Evolutionary conservation across 2,113 vertebrate species (phyloP), one percentile per base, ranked within the genome.

Genomic region (Vireo altiloquus): DNA sequence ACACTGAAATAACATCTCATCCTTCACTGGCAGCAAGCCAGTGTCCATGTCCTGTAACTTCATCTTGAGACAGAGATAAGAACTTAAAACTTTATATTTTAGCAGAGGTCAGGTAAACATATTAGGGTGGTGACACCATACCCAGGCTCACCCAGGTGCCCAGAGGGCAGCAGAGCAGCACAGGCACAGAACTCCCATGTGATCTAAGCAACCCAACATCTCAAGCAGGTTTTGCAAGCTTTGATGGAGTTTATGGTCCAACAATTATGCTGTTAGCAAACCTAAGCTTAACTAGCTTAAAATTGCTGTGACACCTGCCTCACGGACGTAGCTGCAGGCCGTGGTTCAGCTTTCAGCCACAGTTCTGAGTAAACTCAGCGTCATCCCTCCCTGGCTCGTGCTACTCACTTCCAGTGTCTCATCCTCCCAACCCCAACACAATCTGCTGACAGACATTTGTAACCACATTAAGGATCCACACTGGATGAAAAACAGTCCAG

Each of bases 181-280:
- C 5, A 46, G 52, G 53, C 84, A 76, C 3, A 17, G 23, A 69
- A 33, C 23, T 88, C 68, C 53, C 25, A 6, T 0, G 39, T 1
- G 22, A 52, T 5, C 56, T 15, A 44, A 78, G 53, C n/a, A n/a
- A 39, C 28, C 30, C 15, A 91, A 64, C 69, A 68, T 6, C 92
- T 79, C 77, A 28, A 69, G 74, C 92, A 94, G 89, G 89, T 96
- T 96, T 56, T 81, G 64, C 83, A 89, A 52, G 60, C 15, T 83
- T 33, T 54, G 9, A n/a, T 77, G 35, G 7, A 77, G 37, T 31
- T 52, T 47, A 14, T 23, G 28, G 50, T 33, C 27, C 52, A 94
- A 83, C 6, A 50, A n/a, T 44, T 11, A 37, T 0, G 28, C 76
- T 83, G 64, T 64, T 4, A 66, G 89, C 65, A 78, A 87, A 75